Evolutionary conservation across 2,888 invertebrate species (phyloP).

Genomic region (Caenorhabditis imperialis): DNA sequence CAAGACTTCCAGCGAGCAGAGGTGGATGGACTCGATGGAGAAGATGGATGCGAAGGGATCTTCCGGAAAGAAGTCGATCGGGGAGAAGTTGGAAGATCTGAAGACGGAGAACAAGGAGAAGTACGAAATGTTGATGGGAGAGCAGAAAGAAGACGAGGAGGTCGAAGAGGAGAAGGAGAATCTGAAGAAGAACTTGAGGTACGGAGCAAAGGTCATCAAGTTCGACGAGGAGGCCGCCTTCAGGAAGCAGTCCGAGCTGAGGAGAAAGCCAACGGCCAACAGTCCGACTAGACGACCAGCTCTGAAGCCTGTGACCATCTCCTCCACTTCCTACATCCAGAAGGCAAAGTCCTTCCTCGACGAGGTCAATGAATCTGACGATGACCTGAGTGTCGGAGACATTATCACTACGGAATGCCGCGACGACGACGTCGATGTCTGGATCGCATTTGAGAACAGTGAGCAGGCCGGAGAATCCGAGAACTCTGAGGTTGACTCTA

Average conservation of each 20-base stretch:
- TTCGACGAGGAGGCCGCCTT: constrained; percentile 55
- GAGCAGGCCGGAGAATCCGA: constrained; percentile 50
- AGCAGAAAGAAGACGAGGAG: constrained; percentile 9
- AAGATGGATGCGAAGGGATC: constrained; percentile 41
- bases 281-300: constrained; percentile 18
- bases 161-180: constrained; percentile 28
- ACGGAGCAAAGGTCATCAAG: constrained; percentile 52
- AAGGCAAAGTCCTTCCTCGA: constrained; percentile 63
- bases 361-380: constrained; percentile 56
- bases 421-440: constrained; percentile 56
- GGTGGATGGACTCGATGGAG: constrained; percentile 51
- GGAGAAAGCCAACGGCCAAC: constrained; percentile 50
- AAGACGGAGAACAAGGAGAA: constrained; percentile 36
- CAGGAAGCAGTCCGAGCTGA: constrained; percentile 46
- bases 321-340: constrained; percentile 56
- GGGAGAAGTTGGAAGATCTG: constrained; percentile 43
- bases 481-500: constrained; percentile 34
- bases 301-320: constrained; percentile 47
- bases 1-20: constrained; percentile 16
- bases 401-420: constrained; percentile 56
- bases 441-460: constrained; percentile 68
- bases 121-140: constrained; percentile 42
- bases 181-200: constrained; percentile 38
- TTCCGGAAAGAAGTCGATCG: constrained; percentile 40
- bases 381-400: constrained; percentile 9